Evolutionary conservation across 2,113 vertebrate species (phyloP).

Genomic region (Mugil cephalus): DNA sequence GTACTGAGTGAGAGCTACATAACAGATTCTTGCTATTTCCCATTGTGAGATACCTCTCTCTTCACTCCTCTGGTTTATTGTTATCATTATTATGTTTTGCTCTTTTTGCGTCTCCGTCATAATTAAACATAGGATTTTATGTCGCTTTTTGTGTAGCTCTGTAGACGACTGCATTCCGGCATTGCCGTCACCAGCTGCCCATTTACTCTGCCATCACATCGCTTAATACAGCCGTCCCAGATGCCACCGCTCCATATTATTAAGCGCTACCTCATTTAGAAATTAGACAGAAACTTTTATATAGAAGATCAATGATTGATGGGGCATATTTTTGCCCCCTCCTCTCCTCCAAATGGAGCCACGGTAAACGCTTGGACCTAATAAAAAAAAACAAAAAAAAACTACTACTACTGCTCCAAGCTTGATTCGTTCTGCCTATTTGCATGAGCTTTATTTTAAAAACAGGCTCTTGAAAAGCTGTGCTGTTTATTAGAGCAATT

Average conservation of each 20-base stretch:
- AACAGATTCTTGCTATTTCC: slow-evolving; percentile 39
- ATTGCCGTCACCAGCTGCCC: slow-evolving; percentile 57
- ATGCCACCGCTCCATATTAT: slow-evolving; percentile 26
- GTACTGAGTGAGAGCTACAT: slow-evolving; percentile 38
- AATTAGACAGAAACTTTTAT: slow-evolving; percentile 33
- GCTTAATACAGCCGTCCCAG: slow-evolving; percentile 44
- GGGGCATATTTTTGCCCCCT: slow-evolving; percentile 36
- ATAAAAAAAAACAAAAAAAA: background rate
- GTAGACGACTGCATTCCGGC: background rate
- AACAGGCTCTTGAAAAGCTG: background rate
- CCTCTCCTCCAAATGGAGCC: background rate
- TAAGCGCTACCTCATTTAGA: slow-evolving; percentile 22
- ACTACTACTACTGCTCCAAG: background rate
- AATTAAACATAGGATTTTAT: background rate
- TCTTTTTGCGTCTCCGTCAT: slow-evolving; percentile 1
- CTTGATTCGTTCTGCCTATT: slow-evolving; percentile 14
- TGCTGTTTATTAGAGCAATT: slow-evolving; percentile 12
- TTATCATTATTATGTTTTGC: background rate
- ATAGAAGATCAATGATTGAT: slow-evolving; percentile 50
- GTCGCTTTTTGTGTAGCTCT: slow-evolving; percentile 3
- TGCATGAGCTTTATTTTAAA: slow-evolving; percentile 4
- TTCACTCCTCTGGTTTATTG: slow-evolving; percentile 8
- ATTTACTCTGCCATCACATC: slow-evolving; percentile 55
- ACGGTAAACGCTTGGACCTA: slow-evolving; percentile 18
- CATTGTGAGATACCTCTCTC: background rate